Evolutionary conservation across 2,797 vertebrate genomes (phyloP).

Genomic region (Percopsis omiscomaycus): DNA sequence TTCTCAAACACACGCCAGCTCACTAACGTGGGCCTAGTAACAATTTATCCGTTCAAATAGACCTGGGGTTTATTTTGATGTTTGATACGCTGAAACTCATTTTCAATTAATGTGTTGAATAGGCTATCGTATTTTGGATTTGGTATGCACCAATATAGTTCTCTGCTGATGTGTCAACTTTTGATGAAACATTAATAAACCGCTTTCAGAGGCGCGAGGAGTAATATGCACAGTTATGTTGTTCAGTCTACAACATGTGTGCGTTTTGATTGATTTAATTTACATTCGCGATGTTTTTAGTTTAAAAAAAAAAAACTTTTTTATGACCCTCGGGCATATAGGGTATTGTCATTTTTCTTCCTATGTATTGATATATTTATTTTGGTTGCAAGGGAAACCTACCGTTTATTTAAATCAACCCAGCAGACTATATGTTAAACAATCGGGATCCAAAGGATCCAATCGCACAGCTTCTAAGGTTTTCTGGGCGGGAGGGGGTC

Average conservation of each 20-base stretch:
- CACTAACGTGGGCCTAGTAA: not conserved
- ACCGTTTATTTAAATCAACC: constrained; percentile 55
- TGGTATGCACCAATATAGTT: constrained; percentile 9
- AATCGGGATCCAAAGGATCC: constrained; percentile 51
- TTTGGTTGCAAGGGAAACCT: constrained; percentile 27
- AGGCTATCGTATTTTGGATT: constrained; percentile 5
- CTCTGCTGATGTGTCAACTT: constrained; percentile 24
- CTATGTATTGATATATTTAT: not conserved
- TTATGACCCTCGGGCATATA: too few species aligned
- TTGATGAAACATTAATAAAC: too few species aligned
- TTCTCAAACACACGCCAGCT: too few species aligned
- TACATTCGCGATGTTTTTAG: too few species aligned
- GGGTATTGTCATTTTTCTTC: too few species aligned
- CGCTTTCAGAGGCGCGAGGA: not conserved
- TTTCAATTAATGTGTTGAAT: not conserved
- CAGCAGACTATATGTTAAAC: constrained; percentile 54
- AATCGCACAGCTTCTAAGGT: constrained; percentile 62
- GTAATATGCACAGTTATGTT: too few species aligned
- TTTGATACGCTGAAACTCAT: not conserved
- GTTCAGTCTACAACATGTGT: not conserved
- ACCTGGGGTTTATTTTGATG: too few species aligned
- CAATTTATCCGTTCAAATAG: too few species aligned
- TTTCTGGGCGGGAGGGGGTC: constrained; percentile 48
- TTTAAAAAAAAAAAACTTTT: too few species aligned
- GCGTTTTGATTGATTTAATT: too few species aligned